Base-by-base conservation (phyloP, 2,888 invertebrate species). In the Thumatha senex region DNA sequence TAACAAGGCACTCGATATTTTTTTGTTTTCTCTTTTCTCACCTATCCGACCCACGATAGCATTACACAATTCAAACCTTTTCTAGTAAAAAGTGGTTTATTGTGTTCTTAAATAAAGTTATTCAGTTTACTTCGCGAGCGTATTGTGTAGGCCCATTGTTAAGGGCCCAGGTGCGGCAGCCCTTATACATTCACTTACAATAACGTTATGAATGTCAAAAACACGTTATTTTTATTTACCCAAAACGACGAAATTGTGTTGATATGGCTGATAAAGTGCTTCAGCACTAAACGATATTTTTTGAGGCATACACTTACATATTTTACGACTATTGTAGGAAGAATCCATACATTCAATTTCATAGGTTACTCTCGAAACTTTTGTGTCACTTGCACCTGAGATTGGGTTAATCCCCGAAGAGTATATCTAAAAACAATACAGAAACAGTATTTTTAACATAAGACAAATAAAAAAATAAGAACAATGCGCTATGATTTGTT, bases 31-130 rank as follows among this genome's bases (percentile, higher is more conserved):
- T 77, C 80, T 80, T 80, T 74, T 67, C 71, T 60, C 70, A 63
- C 63, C 65, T 70, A 76, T 76, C 66, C 77, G 65, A 73, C 67
- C 75, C 74, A 60, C 60, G 71, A 69, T 65, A 71, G 69, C 75
- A 75, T 79, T 79, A 82, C 73, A 76, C 80, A 78, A 83, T 84
- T 78, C 76, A 74, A 76, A 69, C 77, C 78, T 80, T 84, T 82
- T 82, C 75, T 78, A 76, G 76, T 82, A 87, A 87, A 85, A 88
- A 88, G 88, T 89, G 86, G 84, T 88, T 88, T 88, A 89, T 88
- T 89, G 87, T 89, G 86, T 88, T 87, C 86, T 82, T 84, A 87
- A 88, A 89, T 88, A 89, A 89, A 89, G 86, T 87, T 87, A 88
- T 89, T 89, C 87, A 83, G 83, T 85, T 84, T 84, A 80, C 81